Evolutionary conservation across 2,888 invertebrate genomes (phyloP), one percentile per base, ranked within the genome.

Genomic region (Hedychridium roseum): DNA sequence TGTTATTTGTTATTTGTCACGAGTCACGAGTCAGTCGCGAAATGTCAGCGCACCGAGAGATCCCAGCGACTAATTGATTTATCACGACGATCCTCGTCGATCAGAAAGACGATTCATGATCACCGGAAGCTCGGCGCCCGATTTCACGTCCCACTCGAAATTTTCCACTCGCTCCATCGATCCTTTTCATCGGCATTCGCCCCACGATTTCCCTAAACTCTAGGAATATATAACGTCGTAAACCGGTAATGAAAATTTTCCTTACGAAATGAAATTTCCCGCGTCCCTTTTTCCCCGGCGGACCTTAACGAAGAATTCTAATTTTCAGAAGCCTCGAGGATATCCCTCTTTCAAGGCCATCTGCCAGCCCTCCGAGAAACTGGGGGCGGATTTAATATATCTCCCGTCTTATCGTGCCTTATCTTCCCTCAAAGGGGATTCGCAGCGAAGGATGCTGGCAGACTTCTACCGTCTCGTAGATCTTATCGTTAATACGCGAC

Each of bases 401-500:
- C 66, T 66, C 57, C 51, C 57, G 54, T 58, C 60, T 63, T 66
- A 66, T 66, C 66, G 64, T 17, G 53, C 54, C 54, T 66, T 62
- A 66, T 64, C 56, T 62, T 59, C 50, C 60, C 54, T 65, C 57
- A 60, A 68, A 68, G 59, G 61, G 50, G 65, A 60, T 62, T 67
- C 60, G 32, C 47, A 57, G 56, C 53, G 57, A 65, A 59, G 66
- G 57, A 60, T 54, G 62, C 57, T 56, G 64, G 65, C 64, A 55
- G 54, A 62, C 62, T 62, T 64, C 57, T 54, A 56, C 46, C 51
- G 56, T 60, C 62, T 68, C 62, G 61, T 63, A 62, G 68, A 68
- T 71, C 57, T 65, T 68, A 70, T 71, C 70, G 54, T 46, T 66
- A 66, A 68, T 64, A 57, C 64, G 64, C 49, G 62, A 65, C 63